Evolutionary conservation across 1,140 invertebrate genomes (phyloP).

Genomic region (Anastrepha ludens): DNA sequence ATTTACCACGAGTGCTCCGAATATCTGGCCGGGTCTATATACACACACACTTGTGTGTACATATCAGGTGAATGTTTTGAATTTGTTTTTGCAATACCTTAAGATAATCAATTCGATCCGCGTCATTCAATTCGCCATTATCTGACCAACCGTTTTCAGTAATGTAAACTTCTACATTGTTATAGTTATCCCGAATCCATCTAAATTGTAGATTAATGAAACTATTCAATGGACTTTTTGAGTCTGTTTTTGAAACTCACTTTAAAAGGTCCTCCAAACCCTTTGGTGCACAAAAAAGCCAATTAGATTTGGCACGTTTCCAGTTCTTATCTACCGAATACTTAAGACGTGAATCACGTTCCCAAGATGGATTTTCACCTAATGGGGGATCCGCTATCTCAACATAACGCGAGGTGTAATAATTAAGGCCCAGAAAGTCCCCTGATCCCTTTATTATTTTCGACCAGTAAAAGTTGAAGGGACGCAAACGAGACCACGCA

Average conservation of each 20-base stretch:
- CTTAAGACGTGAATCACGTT: conserved; percentile 71
- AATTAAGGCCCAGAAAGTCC: conserved; percentile 79
- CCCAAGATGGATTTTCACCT: conserved; percentile 65
- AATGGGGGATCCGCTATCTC: conserved; percentile 58
- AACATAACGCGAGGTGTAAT: conserved; percentile 76
- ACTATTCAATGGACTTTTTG: background rate
- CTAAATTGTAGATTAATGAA: conserved; percentile 64
- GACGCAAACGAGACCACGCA: conserved; percentile 75
- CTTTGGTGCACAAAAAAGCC: conserved; percentile 71
- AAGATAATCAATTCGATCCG: conserved; percentile 72
- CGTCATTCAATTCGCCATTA: conserved; percentile 76
- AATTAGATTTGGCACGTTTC: conserved; percentile 74
- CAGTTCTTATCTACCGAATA: conserved; percentile 71
- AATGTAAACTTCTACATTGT: conserved; percentile 79
- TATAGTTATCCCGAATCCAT: conserved; percentile 79
- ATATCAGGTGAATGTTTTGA: background rate
- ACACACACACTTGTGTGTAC: background rate
- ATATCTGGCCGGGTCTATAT: background rate
- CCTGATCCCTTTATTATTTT: conserved; percentile 75
- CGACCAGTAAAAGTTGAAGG: conserved; percentile 75
- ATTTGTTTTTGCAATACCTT: conserved; percentile 58
- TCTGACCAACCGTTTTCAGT: conserved; percentile 83
- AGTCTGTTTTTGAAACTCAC: conserved; percentile 61
- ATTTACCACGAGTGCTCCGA: too few species aligned
- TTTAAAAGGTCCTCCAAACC: conserved; percentile 77